Evolutionary conservation across 2,113 vertebrate genomes (phyloP).

Genomic region (Chloropsis hardwickii): DNA sequence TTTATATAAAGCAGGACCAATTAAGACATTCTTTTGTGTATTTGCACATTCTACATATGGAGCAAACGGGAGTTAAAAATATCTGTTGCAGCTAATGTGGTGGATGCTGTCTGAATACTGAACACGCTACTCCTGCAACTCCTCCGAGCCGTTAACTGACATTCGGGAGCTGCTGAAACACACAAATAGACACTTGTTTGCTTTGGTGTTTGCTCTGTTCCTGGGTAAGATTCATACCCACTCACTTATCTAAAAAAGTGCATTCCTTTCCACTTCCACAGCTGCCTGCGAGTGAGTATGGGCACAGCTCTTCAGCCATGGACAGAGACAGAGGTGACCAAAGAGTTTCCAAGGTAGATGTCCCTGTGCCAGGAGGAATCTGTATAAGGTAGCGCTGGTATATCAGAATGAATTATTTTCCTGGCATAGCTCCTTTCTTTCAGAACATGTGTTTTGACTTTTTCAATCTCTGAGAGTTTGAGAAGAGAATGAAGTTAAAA

Average conservation of each 20-base stretch:
- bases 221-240: not conserved
- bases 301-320: not conserved
- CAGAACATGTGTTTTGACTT: slow-evolving; percentile 49
- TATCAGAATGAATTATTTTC: not conserved
- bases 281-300: not conserved
- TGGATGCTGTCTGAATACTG: slow-evolving; percentile 65
- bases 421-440: not conserved
- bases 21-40: slow-evolving; percentile 77
- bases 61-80: slow-evolving; percentile 77
- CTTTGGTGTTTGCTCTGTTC: not conserved
- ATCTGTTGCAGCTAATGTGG: slow-evolving; percentile 65
- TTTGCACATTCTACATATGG: slow-evolving; percentile 73
- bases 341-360: not conserved
- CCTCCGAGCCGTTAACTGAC: not conserved
- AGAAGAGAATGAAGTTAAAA: slow-evolving; percentile 15
- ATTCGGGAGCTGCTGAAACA: not conserved
- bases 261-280: not conserved
- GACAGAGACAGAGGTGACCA: not conserved
- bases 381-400: not conserved
- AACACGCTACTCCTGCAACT: slow-evolving; percentile 11
- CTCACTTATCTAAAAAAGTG: not conserved
- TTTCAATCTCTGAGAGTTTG: not conserved
- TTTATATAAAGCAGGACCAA: slow-evolving; percentile 77
- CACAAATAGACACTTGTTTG: slow-evolving; percentile 9
- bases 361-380: not conserved